Percentiles rank a stretch among this genome's conserved stretches.
These are phyloP conservation scores for Esperia sulphurella DNA, from an alignment of 2,888 invertebrate genomes.

Conservation along the genomic window DNA sequence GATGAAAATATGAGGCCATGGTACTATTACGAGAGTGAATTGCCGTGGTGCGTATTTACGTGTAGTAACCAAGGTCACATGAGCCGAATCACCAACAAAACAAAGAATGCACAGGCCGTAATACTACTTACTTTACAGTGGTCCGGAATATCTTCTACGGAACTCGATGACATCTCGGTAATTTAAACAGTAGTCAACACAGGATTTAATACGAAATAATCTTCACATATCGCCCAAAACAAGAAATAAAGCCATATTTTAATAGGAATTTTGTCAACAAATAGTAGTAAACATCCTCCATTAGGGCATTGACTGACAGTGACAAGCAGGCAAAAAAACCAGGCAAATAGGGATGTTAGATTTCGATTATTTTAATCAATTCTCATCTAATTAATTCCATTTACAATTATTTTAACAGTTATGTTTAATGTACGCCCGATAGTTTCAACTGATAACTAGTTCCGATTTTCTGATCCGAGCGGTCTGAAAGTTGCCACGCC, in stretches of 20 bases:
- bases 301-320: not conserved
- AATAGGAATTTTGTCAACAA: conserved; percentile 30
- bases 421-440: too few species aligned
- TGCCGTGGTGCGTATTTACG: conserved; percentile 1
- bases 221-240: conserved; percentile 5
- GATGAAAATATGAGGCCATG: conserved; percentile 4
- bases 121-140: conserved; percentile 55
- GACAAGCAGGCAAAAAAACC: not conserved
- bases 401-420: too few species aligned
- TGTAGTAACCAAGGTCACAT: conserved; percentile 32
- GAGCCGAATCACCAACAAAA: conserved; percentile 18
- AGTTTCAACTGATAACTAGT: too few species aligned
- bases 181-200: conserved; percentile 7
- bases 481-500: too few species aligned
- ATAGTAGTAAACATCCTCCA: conserved; percentile 22
- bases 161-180: conserved; percentile 61
- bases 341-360: too few species aligned
- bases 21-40: conserved; percentile 11
- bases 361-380: too few species aligned
- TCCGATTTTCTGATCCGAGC: too few species aligned
- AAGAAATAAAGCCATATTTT: conserved; percentile 36
- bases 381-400: too few species aligned
- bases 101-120: conserved; percentile 24
- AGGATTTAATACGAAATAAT: conserved; percentile 2
- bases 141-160: conserved; percentile 65